Evolutionary conservation across 2,888 invertebrate genomes (phyloP), one percentile per base, ranked within the genome.

Genomic region (Flexamia atlantica): DNA sequence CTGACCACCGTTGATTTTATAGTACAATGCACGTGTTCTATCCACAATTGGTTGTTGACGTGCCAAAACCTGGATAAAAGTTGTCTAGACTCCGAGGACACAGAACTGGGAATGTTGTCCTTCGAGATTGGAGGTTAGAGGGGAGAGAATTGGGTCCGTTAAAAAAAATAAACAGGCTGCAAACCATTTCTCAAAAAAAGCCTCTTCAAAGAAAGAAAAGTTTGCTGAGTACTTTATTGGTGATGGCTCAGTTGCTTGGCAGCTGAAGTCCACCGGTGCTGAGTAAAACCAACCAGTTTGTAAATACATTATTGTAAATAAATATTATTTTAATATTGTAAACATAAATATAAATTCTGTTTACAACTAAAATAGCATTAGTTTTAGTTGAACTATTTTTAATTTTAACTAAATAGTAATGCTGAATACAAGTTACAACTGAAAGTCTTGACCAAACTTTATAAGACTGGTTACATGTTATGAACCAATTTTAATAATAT

Each of bases 171-270:
- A n/a, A n/a, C n/a, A n/a, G n/a, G n/a, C 68, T 46, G 60, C 20
- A 64, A 82, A 85, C 82, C 36, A 74, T 40, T 83, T 4, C 23
- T 23, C 84, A 42, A 86, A 83, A 53, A 82, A 57, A 46, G 85
- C 86, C 20, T 80, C 82, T 36, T 50, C 80, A 42, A 40, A 82
- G 36, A 82, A 84, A 60, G 28, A 84, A 14, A 82, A 76, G 25
- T 83, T 84, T 79, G 83, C 85, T 76, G 84, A 85, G 80, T 86
- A 84, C 81, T 86, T 86, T 70, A 82, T 84, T 70, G 85, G 84
- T 14, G 83, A 85, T 74, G 85, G 85, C 30, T 81, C 83, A 50
- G 85, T 86, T 12, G 84, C 81, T 42, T 84, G 85, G 85, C 86
- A 86, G 81, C 83, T 81, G 82, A 80, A 84, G 81, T 57, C 57